Base-by-base conservation (phyloP, 1,140 invertebrate genomes). In the Ptiloglossa arizonensis region DNA sequence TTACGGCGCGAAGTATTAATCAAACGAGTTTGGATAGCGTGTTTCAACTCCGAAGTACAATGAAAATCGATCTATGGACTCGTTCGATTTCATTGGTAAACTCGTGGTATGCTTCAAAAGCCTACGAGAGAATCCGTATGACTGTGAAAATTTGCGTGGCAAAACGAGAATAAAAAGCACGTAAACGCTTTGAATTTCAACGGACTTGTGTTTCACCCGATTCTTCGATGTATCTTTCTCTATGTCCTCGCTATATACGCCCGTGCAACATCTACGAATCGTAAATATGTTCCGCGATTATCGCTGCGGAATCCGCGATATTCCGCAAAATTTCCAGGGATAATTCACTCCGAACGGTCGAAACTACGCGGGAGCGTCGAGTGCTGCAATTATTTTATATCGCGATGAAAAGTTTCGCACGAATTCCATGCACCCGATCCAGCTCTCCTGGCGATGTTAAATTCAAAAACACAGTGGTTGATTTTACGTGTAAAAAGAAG, bases 201-300 rank as follows among this genome's bases (percentile, higher is more conserved):
- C 19, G 46, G 2, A 35, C 46, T 19, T 50, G 27, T 48, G 32
- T 52, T 38, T 69, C n/a, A 22, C 22, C 15, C 24, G 22, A 17
- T 70, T 57, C n/a, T n/a, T 44, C 17, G 22, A 24, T 15, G 24
- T 57, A 57, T 57, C 27, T 57, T 57, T 19, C 54, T n/a, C n/a
- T n/a, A 32, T 57, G 17, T 17, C n/a, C n/a, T n/a, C n/a, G n/a
- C n/a, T n/a, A n/a, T n/a, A n/a, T n/a, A n/a, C 27, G 17, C 17
- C 11, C 48, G 35, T 1, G 2, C 2, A 71, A 32, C 52, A 5
- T 32, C 56, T 50, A 29, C 9, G 2, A 48, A 13, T 59, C 69
- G n/a, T 41, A 70, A 70, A 70, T 70, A 38, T 19, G n/a, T 57
- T 70, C 8, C 13, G 32, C 35, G 11, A 56, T 69, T 32, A 17